Base-by-base conservation (phyloP, 2,113 vertebrate species). In the Silurus asotus region DNA sequence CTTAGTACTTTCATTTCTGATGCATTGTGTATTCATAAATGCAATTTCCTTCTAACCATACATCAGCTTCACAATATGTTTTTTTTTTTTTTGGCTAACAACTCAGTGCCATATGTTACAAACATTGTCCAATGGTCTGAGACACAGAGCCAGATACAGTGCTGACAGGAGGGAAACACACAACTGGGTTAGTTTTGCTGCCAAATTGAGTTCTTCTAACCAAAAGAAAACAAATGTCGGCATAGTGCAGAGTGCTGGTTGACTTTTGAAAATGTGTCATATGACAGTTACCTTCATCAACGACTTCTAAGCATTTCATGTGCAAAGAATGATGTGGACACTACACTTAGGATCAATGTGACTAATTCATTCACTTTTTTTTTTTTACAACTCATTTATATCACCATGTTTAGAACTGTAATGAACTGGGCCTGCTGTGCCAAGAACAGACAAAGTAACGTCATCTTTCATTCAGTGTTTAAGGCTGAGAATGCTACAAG, bases 161-260 rank as follows among this genome's bases (percentile, higher is more conserved):
- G 23, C 56, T 69, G 64, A 79, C 69, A 37, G 64, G 72, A 49
- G 59, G 9, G 28, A 53, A 81, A 87, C 61, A 64, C 74, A 77
- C 59, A 78, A 70, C 70, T 70, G 23, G 80, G 83, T 37, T 45
- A 65, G 64, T 19, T 74, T 74, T 81, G 84, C 55, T 86, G 89
- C 84, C 81, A 86, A 84, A 64, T 67, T 55, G 51, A 82, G 79
- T 25, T 70, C 89, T 88, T 56, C 77, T 84, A 83, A 86, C 62
- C 72, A 56, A 67, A 80, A 83, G 37, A 86, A 86, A 82, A 89
- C 85, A 82, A 87, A 70, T 84, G 49, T 75, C 70, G 77, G 67
- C 51, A 84, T 69, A 7, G 53, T 61, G 58, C 19, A 82, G 64
- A 69, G 81, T 82, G 70, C 69, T 17, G 17, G 28, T 28, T 61